A percentile compares a stretch with the other conserved stretches of the same genome.
phyloP scores from a whole-genome alignment of 2,113 vertebrate genomes.

The Microcebus murinus region DNA sequence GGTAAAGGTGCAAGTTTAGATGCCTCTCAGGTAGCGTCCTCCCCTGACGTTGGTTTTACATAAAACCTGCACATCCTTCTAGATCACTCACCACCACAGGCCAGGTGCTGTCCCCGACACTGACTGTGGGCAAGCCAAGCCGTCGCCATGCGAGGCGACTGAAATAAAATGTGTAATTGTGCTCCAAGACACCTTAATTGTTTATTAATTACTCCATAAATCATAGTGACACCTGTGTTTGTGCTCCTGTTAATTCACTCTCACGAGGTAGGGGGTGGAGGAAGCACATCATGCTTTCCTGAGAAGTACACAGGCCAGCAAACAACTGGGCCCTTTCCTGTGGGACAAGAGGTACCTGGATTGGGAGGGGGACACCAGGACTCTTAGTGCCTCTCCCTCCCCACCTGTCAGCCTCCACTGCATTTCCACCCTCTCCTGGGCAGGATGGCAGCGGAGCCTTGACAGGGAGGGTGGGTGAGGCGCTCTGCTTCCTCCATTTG shows the following conservation, averaged over 20 bases:
- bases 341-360: neutral
- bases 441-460: neutral
- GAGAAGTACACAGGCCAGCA: neutral
- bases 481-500: neutral
- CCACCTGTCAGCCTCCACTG: neutral
- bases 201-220: conserved; percentile 94
- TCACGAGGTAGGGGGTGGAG: conserved; percentile 33
- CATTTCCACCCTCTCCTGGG: neutral
- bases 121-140: conserved; percentile 18
- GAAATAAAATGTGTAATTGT: conserved; percentile 81
- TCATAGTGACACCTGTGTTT: conserved; percentile 90
- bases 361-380: neutral
- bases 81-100: neutral
- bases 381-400: neutral
- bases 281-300: neutral
- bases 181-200: conserved; percentile 90
- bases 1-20: neutral
- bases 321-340: neutral
- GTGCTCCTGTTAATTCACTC: conserved; percentile 85
- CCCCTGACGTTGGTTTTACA: neutral
- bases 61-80: neutral
- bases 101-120: neutral
- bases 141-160: neutral
- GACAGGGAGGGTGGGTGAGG: neutral
- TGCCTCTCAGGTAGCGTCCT: neutral